A percentile compares a stretch with the other conserved stretches of the same genome.
phyloP scores from a whole-genome alignment of 2,888 invertebrate genomes.

The Laspeyria flexula region DNA sequence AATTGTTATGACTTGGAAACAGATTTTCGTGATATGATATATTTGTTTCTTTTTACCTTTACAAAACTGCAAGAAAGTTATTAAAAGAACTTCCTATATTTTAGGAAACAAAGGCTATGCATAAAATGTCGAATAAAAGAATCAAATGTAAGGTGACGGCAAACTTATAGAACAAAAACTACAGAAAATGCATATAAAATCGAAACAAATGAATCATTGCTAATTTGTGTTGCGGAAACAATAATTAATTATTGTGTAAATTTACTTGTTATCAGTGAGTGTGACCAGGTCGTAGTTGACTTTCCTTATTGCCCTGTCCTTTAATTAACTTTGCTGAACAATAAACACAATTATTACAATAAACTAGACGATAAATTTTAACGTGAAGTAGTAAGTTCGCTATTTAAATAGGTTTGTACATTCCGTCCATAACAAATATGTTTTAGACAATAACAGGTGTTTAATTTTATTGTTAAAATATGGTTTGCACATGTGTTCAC shows the following conservation, averaged over 20 bases:
- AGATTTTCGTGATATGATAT: too few relatives aligned
- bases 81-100: too few relatives aligned
- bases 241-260: slow-evolving; percentile 4
- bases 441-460: slow-evolving; percentile 16
- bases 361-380: slow-evolving; percentile 11
- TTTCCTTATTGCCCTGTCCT: slow-evolving; percentile 27
- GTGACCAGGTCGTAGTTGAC: slow-evolving; percentile 6
- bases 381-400: slow-evolving; percentile 7
- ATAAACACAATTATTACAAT: slow-evolving; percentile 13
- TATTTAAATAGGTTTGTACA: slow-evolving; percentile 16
- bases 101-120: too few relatives aligned
- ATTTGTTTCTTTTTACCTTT: too few relatives aligned
- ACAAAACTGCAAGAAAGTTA: too few relatives aligned
- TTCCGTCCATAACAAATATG: slow-evolving; percentile 15
- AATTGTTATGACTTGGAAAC: too few relatives aligned
- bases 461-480: slow-evolving; percentile 34
- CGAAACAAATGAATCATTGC: not conserved
- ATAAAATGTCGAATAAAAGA: too few relatives aligned
- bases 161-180: not conserved
- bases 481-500: slow-evolving; percentile 24
- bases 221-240: slow-evolving; percentile 15
- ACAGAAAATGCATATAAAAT: not conserved
- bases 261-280: slow-evolving; percentile 16
- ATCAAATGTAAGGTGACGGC: not conserved
- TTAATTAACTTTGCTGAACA: slow-evolving; percentile 25